Evolutionary conservation across 2,797 vertebrate species (phyloP).

Genomic region (Sebastiscus albofasciatus): DNA sequence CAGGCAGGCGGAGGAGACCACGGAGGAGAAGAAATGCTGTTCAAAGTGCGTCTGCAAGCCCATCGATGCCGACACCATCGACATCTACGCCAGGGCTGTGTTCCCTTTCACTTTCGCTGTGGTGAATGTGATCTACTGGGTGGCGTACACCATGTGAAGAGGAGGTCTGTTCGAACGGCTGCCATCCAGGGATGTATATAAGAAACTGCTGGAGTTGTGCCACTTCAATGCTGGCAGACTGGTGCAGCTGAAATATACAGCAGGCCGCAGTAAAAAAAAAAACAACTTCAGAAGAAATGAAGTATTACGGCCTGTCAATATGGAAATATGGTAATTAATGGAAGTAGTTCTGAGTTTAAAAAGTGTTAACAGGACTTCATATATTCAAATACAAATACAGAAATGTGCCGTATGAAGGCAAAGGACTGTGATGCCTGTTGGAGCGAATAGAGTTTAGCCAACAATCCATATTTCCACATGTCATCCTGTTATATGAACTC

Average conservation of each 20-base stretch:
- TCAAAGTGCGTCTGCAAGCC: conserved; percentile 92
- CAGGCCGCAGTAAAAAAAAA: conserved; percentile 21
- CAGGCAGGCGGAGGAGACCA: conserved; percentile 61
- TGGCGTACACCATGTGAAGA: conserved; percentile 93
- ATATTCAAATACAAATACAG: conserved; percentile 35
- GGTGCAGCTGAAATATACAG: conserved; percentile 48
- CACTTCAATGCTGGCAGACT: conserved; percentile 48
- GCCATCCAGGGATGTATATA: conserved; percentile 66
- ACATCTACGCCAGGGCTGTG: conserved; percentile 94
- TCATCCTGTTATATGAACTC: conserved; percentile 6
- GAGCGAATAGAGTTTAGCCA: conserved; percentile 22
- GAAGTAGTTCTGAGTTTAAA: conserved; percentile 42
- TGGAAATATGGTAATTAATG: conserved; percentile 51
- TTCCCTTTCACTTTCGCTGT: conserved; percentile 97
- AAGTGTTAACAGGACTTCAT: conserved; percentile 44
- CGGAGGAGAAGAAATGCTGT: conserved; percentile 85
- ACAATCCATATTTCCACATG: neutral
- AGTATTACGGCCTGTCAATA: conserved; percentile 34
- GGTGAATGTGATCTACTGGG: conserved; percentile 98
- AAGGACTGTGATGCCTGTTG: conserved; percentile 33
- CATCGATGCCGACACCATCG: conserved; percentile 96
- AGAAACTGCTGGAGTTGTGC: conserved; percentile 59
- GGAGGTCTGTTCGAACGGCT: conserved; percentile 20
- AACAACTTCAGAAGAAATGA: conserved; percentile 28
- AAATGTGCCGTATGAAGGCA: conserved; percentile 21